Conservation (phyloP, 1,140 invertebrate genomes). For the Chelonus insularis region DNA sequence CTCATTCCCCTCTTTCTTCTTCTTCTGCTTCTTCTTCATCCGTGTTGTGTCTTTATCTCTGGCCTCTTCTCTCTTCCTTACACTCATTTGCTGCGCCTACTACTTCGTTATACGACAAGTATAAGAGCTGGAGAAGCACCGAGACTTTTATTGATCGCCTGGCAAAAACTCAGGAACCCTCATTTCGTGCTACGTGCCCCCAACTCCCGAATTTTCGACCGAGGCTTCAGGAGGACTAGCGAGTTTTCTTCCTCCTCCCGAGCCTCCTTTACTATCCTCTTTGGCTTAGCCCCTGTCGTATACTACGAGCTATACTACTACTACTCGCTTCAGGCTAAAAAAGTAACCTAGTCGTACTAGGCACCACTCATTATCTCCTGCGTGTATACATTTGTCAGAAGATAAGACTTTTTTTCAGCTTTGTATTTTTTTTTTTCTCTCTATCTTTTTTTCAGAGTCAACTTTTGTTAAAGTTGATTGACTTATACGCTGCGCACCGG, state of each 20-base stretch:
- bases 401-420: background rate
- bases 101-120: constrained; percentile 60
- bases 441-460: constrained; percentile 29
- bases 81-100: constrained; percentile 43
- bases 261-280: constrained; percentile 15
- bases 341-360: constrained; percentile 21
- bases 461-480: background rate
- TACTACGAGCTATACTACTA: constrained; percentile 20
- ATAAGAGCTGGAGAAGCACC: constrained; percentile 52
- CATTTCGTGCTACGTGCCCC: constrained; percentile 36
- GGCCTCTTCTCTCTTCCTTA: background rate
- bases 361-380: constrained; percentile 28
- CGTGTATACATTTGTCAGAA: constrained; percentile 18
- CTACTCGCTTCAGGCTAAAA: background rate
- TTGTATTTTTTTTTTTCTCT: constrained; percentile 29
- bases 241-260: constrained; percentile 11
- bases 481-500: too few relatives aligned
- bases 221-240: constrained; percentile 6
- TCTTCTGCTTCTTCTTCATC: background rate
- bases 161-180: constrained; percentile 58
- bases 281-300: background rate
- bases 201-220: constrained; percentile 33
- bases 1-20: background rate
- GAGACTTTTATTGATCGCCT: constrained; percentile 62
- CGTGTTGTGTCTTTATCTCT: constrained; percentile 1